Evolutionary conservation across 2,888 invertebrate species (phyloP), one percentile per base, ranked within the genome.

Genomic region (Gastracanthus pulcherrimus): DNA sequence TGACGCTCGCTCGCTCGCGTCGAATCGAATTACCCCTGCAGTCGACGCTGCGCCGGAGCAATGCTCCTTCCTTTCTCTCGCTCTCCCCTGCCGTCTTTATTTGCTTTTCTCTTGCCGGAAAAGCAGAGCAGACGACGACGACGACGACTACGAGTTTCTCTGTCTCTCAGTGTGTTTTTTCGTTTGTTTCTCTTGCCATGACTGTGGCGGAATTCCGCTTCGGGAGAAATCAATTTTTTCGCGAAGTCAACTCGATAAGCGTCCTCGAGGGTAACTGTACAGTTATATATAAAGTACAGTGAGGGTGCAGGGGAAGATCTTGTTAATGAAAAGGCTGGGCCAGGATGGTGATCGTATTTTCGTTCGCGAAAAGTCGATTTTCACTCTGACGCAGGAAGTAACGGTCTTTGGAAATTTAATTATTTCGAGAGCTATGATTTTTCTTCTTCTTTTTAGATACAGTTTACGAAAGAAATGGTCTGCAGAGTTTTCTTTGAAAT

Each of bases 181-280:
- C n/a, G 45, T 70, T 76, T 80, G 67, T 76, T 79, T 60, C 60
- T 60, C 26, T 41, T n/a, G 31, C 48, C 5, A 26, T 55, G 26
- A 38, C 70, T 31, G 16, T 11, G 71, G 19, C 82, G 82, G 82
- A 82, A 79, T 82, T 79, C 75, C 77, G 82, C 77, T 76, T 26
- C 64, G 66, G 48, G 64, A 60, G 74, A 77, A 82, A 82, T 82
- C 80, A 80, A 80, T 80, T 82, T 77, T 82, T 80, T 76, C 82
- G 41, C 76, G 13, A 55, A 64, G 67, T 75, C 74, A 80, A 82
- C 77, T 77, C 77, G 77, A 77, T 82, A 80, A 82, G 77, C 76
- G 45, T 29, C 31, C 3, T 26, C 26, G 55, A 55, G 55, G 2
- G 19, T 9, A 55, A 11, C 36, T 23, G 4, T 70, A 70, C 45